Conservation (phyloP, 2,888 invertebrate genomes). For the Copidosoma aretas region DNA sequence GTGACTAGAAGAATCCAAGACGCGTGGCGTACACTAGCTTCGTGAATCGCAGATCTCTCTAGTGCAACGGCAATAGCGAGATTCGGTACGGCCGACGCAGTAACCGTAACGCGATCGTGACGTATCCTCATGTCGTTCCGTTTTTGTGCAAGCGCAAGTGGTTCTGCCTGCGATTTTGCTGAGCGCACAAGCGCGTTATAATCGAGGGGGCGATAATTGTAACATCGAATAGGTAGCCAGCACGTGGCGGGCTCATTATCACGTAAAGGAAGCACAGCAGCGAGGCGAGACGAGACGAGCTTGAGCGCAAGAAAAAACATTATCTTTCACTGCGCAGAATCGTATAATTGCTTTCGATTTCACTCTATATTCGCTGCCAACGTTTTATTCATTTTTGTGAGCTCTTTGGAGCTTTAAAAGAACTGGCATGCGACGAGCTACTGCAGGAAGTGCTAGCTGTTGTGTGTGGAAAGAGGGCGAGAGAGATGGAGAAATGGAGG, state of each 20-base stretch:
- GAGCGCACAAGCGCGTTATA: constrained; percentile 42
- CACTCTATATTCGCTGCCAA: neutral
- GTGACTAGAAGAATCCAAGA: too few species aligned
- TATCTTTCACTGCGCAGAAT: neutral
- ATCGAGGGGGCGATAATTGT: constrained; percentile 46
- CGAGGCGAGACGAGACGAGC: neutral
- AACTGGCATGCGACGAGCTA: too few species aligned
- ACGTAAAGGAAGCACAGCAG: neutral
- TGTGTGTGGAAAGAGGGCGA: too few species aligned
- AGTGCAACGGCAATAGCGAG: neutral
- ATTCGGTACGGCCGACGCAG: neutral
- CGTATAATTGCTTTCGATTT: constrained; percentile 18
- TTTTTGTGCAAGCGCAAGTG: constrained; percentile 44
- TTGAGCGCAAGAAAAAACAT: neutral
- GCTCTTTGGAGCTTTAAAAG: too few species aligned
- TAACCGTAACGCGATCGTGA: neutral
- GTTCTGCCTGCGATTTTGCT: constrained; percentile 18
- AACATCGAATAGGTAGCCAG: constrained; percentile 18
- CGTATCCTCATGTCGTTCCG: constrained; percentile 58
- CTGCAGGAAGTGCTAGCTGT: too few species aligned
- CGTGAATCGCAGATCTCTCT: too few species aligned
- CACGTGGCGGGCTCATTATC: constrained; percentile 14
- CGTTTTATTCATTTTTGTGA: constrained; percentile 8
- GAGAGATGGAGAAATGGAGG: too few species aligned
- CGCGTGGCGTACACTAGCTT: too few species aligned